Evolutionary conservation across 2,113 vertebrate genomes (phyloP), one percentile per base, ranked within the genome.

Genomic region (Ramphastos sulfuratus): DNA sequence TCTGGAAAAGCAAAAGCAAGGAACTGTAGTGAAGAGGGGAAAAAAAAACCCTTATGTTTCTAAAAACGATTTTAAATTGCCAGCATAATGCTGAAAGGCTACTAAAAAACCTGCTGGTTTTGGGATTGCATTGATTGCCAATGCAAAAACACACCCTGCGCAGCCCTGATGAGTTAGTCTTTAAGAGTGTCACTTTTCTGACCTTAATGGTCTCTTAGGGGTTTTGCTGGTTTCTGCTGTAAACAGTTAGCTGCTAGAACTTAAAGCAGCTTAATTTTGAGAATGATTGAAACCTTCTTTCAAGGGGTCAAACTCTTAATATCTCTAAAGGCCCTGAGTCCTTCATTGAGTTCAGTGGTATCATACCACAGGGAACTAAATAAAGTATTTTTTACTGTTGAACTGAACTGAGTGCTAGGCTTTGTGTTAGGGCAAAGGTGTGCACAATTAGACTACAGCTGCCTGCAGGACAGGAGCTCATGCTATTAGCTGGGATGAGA

Each of bases 31-130:
- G 79, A 61, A 74, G 83, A 82, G 8, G 31, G 50, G 1, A 8
- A 10, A 50, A 56, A 42, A 82, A 15, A n/a, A 21, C 5, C 28
- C 15, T 39, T 25, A 14, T 31, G 27, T 33, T 89, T 78, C 76
- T 16, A 58, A 89, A 71, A 85, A 30, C 46, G 56, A 54, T 72
- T 89, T 88, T 48, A 30, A 65, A 82, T 91, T 89, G 93, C 85
- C 92, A 93, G 91, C 87, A 87, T 77, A 74, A 74, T 16, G 76
- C 95, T 89, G 69, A 94, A 87, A 92, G 74, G 54, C 70, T 87
- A 50, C 48, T 60, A 54, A 66, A 64, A 25, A 81, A 56, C 60
- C 54, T 61, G 31, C 21, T 87, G 69, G 85, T 88, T 89, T 83
- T 66, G 85, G 72, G 69, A 76, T 42, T 30, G 74, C 48, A 11